Evolutionary conservation across 2,113 vertebrate species (phyloP), one percentile per base, ranked within the genome.

Genomic region (Oplegnathus fasciatus): DNA sequence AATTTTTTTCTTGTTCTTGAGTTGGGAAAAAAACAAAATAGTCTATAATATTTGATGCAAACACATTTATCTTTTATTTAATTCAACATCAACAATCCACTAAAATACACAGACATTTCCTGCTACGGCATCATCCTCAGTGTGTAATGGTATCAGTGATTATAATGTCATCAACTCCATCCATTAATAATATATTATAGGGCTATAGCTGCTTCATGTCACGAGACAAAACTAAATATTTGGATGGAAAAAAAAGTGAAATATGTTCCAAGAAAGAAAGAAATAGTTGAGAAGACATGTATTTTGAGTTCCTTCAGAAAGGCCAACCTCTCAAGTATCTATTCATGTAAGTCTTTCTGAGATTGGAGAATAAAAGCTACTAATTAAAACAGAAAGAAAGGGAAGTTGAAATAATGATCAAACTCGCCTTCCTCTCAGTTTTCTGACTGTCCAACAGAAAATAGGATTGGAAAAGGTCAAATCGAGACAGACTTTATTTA

Each of bases 331-430:
- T 78, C 58, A 24, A 69, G n/a, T 60, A 10, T 62, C 26, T 57
- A 28, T 75, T 78, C 26, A 84, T 4, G 15, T 13, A 50, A 46
- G 46, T 40, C 2, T 40, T 2, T 69, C 10, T 64, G 18, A 67
- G 40, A 50, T 14, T 24, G 28, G 2, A 68, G 13, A 60, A 65
- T 78, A 55, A 62, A 46, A 74, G 10, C 17, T 4, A 14, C 11
- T 28, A 73, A 76, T 69, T 74, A 71, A 61, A 88, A 52, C 22
- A n/a, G 15, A 50, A 44, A 62, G 18, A 57, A 73, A 54, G 14
- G 26, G 34, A 75, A 26, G 73, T 66, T 82, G 34, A 75, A 73
- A 60, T 78, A 76, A 55, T 22, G n/a, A 42, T 75, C 17, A 58
- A 42, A 40, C 20, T 67, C 44, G 54, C 26, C 7, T 58, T 75